Percentiles rank a stretch among this genome's conserved stretches.
Evolutionary conservation across 2,888 invertebrate species (phyloP).

Genomic region (Trichogramma evanescens): DNA sequence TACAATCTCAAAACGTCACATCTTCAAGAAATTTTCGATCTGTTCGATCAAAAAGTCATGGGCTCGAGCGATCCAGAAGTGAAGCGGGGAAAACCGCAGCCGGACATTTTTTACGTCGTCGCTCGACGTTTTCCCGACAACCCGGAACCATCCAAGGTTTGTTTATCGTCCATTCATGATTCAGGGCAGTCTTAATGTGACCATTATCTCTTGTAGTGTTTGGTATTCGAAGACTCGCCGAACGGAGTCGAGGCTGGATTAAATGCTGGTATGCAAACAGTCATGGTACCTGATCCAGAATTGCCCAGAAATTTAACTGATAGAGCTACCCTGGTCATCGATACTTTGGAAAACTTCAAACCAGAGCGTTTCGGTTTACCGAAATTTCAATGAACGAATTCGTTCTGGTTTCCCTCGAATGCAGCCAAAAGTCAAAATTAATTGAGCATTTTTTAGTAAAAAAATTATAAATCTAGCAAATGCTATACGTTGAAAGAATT

Average conservation of each 20-base stretch:
- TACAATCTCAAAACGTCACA: constrained; percentile 53
- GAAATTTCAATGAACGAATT: constrained; percentile 13
- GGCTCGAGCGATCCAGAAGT: constrained; percentile 63
- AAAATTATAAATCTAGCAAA: too few species aligned
- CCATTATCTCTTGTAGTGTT: constrained; percentile 43
- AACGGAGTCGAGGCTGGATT: constrained; percentile 58
- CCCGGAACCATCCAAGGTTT: constrained; percentile 45
- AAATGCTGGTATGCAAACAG: constrained; percentile 59
- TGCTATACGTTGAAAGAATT: too few species aligned
- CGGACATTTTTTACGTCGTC: constrained; percentile 64
- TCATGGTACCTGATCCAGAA: constrained; percentile 54
- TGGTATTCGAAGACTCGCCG: constrained; percentile 63
- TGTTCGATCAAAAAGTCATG: constrained; percentile 57
- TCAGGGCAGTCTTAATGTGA: background rate
- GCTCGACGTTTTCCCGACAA: constrained; percentile 55
- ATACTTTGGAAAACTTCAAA: constrained; percentile 70
- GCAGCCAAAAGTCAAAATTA: too few species aligned
- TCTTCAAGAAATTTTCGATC: constrained; percentile 49
- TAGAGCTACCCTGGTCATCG: constrained; percentile 63
- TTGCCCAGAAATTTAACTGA: constrained; percentile 51
- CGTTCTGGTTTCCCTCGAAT: too few species aligned
- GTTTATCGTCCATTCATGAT: background rate
- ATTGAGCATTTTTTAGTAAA: too few species aligned
- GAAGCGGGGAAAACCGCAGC: constrained; percentile 63
- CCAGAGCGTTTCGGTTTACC: constrained; percentile 83